A percentile compares a stretch with the other conserved stretches of the same genome.
These are phyloP conservation scores for Trematomus loennbergii DNA, from an alignment of 2,113 vertebrate species.

Conservation along the genomic window DNA sequence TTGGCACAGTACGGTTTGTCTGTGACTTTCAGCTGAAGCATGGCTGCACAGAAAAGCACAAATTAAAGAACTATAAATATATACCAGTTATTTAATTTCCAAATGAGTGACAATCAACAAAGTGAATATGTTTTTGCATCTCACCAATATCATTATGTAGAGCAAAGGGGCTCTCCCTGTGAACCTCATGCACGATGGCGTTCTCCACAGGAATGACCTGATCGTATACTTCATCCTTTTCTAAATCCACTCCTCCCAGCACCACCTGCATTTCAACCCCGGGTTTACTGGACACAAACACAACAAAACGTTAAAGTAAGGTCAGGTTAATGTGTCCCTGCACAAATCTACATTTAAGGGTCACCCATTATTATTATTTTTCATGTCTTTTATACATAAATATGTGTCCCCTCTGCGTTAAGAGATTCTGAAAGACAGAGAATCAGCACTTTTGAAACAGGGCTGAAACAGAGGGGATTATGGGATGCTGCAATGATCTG, in stretches of 20 bases:
- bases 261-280: slow-evolving; percentile 77
- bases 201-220: slow-evolving; percentile 86
- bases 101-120: not conserved
- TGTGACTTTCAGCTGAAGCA: slow-evolving; percentile 86
- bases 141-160: slow-evolving; percentile 88
- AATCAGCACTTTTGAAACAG: no score
- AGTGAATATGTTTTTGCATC: not conserved
- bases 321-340: not conserved
- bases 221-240: slow-evolving; percentile 80
- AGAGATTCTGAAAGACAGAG: no score
- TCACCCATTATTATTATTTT: no score
- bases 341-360: not conserved
- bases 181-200: slow-evolving; percentile 80
- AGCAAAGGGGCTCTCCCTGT: slow-evolving; percentile 49
- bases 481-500: no score
- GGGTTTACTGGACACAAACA: slow-evolving; percentile 9
- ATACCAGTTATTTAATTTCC: not conserved
- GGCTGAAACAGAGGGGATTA: no score
- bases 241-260: slow-evolving; percentile 87
- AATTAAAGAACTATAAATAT: not conserved
- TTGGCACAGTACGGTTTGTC: slow-evolving; percentile 82
- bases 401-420: no score
- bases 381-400: no score
- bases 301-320: not conserved
- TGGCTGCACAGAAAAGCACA: slow-evolving; percentile 70